Base-by-base conservation (phyloP, 2,888 invertebrate species). In the Tillus elongatus region DNA sequence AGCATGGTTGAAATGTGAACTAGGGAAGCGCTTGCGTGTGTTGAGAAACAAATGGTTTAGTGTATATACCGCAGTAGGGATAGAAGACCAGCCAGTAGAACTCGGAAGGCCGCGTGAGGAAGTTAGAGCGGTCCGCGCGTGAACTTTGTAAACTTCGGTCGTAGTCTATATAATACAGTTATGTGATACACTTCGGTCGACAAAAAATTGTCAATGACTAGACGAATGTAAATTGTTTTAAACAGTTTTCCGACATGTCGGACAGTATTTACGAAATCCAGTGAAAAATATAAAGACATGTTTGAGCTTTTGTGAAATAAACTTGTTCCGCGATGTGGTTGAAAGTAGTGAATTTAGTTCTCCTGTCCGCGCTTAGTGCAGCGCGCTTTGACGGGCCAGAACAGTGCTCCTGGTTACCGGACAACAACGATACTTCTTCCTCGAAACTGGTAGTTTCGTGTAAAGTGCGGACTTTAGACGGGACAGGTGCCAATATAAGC, bases 401-500 rank as follows among this genome's bases (percentile, higher is more conserved):
- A 46, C 64, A 64, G 45, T 71, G 71, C 47, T 58, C 61, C 19
- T 69, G 67, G 68, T 51, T 64, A 44, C 59, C 67, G 40, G 69
- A 68, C 46, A 64, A 64, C 55, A 67, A 66, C 52, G 68, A 68
- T 43, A 66, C 67, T 3, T 54, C 59, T 59, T 70, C 60, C 62
- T 72, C 62, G 58, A 73, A 64, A 46, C 53, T 61, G 56, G 63
- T 67, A 27, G 70, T 80, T 43, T 71, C 75, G 41, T 87, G 86
- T 63, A 74, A 73, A 55, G 69, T 84, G 53, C 72, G 82, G 47
- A 77, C 80, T 45, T 72, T 85, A 42, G 84, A 84, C 47, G 73
- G 76, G 37, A 75, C 77, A 45, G 76, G 77, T 32, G 72, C 76
- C 50, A 81, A 81, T 54, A 70, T 80, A 41, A 75, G 75, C 45